phyloP scores from a whole-genome alignment of 2,113 vertebrate species.

The Tenrec ecaudatus region DNA sequence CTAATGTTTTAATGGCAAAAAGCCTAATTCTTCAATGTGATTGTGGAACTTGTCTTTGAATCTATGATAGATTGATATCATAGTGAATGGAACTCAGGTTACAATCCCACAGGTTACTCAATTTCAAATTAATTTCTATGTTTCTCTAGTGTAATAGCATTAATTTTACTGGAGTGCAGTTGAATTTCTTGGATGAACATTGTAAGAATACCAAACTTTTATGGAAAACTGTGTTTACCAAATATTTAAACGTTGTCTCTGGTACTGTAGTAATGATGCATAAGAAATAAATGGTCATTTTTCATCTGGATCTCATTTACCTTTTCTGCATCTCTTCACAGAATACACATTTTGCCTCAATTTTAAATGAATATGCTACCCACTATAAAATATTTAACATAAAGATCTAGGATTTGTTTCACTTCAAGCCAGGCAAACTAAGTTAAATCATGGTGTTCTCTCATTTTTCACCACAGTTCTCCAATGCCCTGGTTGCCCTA shows the following conservation, averaged over 20 bases:
- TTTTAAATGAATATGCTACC: neutral
- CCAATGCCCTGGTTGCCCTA: neutral
- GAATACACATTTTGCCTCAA: neutral
- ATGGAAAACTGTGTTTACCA: neutral
- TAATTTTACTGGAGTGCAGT: neutral
- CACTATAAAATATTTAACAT: neutral
- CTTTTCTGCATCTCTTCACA: neutral
- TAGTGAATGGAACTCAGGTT: neutral
- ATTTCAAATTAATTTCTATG: constrained; percentile 14
- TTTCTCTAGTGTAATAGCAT: neutral
- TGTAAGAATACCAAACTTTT: neutral
- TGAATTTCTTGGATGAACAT: neutral
- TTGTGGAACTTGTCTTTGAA: neutral
- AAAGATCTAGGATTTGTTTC: neutral
- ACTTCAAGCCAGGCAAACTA: neutral
- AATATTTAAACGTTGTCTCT: neutral
- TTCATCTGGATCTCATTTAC: neutral
- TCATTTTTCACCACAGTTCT: neutral
- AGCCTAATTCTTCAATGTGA: neutral
- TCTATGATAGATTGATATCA: neutral
- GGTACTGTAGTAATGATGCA: neutral
- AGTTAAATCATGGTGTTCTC: neutral
- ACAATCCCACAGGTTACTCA: neutral
- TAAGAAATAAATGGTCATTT: neutral
- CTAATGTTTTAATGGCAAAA: neutral